A percentile compares a stretch with the other conserved stretches of the same genome.
Evolutionary conservation across 2,113 vertebrate genomes (phyloP).

Genomic region (Syrmaticus mikado): DNA sequence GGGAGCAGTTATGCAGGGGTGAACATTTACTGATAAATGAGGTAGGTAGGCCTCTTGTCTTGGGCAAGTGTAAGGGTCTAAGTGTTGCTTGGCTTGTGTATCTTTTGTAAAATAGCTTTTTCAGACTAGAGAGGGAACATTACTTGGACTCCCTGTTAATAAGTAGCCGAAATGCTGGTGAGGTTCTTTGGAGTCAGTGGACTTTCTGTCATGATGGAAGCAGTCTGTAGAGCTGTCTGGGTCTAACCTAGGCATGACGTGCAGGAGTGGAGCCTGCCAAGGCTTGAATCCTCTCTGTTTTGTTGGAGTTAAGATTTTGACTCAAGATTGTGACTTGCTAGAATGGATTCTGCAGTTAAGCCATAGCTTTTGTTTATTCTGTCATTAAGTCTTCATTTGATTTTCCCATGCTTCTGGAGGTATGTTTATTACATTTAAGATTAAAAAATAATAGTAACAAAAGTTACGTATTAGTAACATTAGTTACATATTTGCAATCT

Average conservation of each 20-base stretch:
- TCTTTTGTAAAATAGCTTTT: neutral
- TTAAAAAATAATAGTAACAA: neutral
- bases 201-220: neutral
- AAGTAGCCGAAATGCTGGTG: neutral
- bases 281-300: neutral
- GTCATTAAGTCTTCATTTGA: neutral
- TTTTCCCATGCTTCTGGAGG: neutral
- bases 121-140: too few species aligned
- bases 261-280: too few species aligned
- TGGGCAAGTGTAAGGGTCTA: neutral
- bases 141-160: neutral
- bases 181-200: neutral
- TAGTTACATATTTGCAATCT: neutral
- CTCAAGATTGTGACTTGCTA: neutral
- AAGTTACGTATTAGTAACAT: neutral
- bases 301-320: neutral
- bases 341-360: neutral
- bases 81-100: neutral
- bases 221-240: neutral
- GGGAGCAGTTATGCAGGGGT: neutral
- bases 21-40: neutral
- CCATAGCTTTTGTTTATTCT: neutral
- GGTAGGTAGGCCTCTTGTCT: neutral
- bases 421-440: neutral
- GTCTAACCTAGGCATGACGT: neutral